Evolutionary conservation across 2,113 vertebrate genomes (phyloP).

Genomic region (Mastomys coucha): DNA sequence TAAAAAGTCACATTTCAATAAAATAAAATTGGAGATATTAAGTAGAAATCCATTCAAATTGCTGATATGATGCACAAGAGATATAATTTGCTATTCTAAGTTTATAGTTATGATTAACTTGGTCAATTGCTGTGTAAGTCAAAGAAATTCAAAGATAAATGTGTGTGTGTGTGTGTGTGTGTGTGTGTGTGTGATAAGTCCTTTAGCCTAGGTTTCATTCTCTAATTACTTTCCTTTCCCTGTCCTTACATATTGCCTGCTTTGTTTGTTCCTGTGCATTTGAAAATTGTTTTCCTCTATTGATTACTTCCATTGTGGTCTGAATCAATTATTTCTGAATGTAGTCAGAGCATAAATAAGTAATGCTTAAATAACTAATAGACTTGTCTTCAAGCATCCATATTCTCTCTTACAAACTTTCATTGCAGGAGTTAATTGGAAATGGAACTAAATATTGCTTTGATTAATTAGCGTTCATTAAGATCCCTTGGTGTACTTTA

Average conservation of each 20-base stretch:
- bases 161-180: neutral
- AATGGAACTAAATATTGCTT: constrained; percentile 77
- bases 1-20: neutral
- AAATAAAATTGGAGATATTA: constrained; percentile 10
- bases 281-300: constrained; percentile 72
- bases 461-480: constrained; percentile 76
- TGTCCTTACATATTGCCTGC: constrained; percentile 38
- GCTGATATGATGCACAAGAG: neutral
- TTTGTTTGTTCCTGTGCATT: constrained; percentile 65
- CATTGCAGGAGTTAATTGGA: constrained; percentile 72
- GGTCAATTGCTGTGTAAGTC: neutral
- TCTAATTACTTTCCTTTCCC: constrained; percentile 60
- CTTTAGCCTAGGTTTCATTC: constrained; percentile 51
- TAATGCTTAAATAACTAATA: constrained; percentile 78
- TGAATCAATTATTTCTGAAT: constrained; percentile 69
- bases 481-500: constrained; percentile 53
- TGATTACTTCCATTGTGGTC: constrained; percentile 73
- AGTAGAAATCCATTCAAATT: neutral
- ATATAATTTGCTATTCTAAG: neutral
- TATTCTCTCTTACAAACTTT: constrained; percentile 61
- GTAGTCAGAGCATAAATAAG: constrained; percentile 70
- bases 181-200: neutral
- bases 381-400: constrained; percentile 65
- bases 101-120: constrained; percentile 26
- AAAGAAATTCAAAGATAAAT: constrained; percentile 35